Percentiles rank a stretch among this genome's conserved stretches.
These are phyloP conservation scores for Bubo bubo DNA, from an alignment of 2,113 vertebrate species.

Conservation along the genomic window DNA sequence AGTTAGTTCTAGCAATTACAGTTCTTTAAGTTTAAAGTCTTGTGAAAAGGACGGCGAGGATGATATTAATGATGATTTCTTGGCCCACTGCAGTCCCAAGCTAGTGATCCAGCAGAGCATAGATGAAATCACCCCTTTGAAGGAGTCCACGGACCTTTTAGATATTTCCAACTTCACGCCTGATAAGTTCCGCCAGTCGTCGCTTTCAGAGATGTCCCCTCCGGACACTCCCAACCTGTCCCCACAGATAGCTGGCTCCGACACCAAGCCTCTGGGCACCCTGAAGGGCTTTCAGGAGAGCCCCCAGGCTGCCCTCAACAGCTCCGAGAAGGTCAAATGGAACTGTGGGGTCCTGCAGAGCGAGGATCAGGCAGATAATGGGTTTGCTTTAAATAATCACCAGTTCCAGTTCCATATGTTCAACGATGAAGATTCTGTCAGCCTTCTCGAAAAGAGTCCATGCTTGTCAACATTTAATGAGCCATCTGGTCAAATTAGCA, in stretches of 20 bases:
- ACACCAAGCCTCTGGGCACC: slow-evolving; percentile 84
- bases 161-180: slow-evolving; percentile 99
- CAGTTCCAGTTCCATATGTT: slow-evolving; percentile 95
- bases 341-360: slow-evolving; percentile 85
- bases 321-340: slow-evolving; percentile 89
- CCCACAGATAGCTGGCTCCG: slow-evolving; percentile 89
- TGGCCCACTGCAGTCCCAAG: slow-evolving; percentile 98
- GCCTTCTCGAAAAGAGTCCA: slow-evolving; percentile 83
- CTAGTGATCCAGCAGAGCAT: slow-evolving; percentile 97
- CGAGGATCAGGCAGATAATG: slow-evolving; percentile 82
- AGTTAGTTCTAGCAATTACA: slow-evolving; percentile 94
- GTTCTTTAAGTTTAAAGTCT: slow-evolving; percentile 94
- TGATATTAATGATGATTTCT: slow-evolving; percentile 93
- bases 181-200: slow-evolving; percentile 97
- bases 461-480: slow-evolving; percentile 85
- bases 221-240: slow-evolving; percentile 97
- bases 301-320: slow-evolving; percentile 79
- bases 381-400: slow-evolving; percentile 88
- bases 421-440: slow-evolving; percentile 87
- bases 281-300: slow-evolving; percentile 87
- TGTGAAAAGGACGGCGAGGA: slow-evolving; percentile 95
- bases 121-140: slow-evolving; percentile 92
- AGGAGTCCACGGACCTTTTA: slow-evolving; percentile 96
- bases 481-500: slow-evolving; percentile 82
- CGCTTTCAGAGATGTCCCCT: slow-evolving; percentile 94